These are phyloP conservation scores for Leptoteleia sp. DNA, from an alignment of 1,140 invertebrate genomes.

Conservation along the genomic window DNA sequence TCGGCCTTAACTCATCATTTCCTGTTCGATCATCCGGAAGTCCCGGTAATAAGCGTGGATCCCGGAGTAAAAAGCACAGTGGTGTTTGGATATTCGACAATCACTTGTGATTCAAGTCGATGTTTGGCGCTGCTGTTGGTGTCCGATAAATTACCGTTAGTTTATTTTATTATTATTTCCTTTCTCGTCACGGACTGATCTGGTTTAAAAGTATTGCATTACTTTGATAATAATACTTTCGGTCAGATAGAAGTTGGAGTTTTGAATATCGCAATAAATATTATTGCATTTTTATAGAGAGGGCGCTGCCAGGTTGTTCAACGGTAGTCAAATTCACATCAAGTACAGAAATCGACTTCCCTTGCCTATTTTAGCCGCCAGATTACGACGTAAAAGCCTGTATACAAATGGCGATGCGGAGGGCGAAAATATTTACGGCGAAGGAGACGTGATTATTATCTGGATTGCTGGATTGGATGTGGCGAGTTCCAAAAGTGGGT, in stretches of 20 bases:
- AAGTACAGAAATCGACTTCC: slow-evolving; percentile 77
- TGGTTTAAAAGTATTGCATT: too few species aligned
- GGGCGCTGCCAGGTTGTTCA: slow-evolving; percentile 73
- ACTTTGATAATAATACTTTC: too few species aligned
- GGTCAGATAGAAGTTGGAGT: too few species aligned
- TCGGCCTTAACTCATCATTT: slow-evolving; percentile 77
- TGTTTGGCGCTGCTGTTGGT: slow-evolving; percentile 76
- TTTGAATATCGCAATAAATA: too few species aligned
- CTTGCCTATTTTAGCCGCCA: slow-evolving; percentile 74
- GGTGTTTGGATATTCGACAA: slow-evolving; percentile 71
- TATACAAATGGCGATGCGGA: slow-evolving; percentile 40
- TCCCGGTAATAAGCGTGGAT: slow-evolving; percentile 75
- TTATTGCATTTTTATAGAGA: slow-evolving; percentile 43
- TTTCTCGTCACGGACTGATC: too few species aligned
- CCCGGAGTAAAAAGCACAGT: slow-evolving; percentile 75
- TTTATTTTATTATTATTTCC: slow-evolving; percentile 17
- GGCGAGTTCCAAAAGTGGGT: slow-evolving; percentile 60
- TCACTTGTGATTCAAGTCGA: slow-evolving; percentile 72
- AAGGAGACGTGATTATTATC: slow-evolving; percentile 73
- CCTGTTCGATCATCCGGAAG: slow-evolving; percentile 78
- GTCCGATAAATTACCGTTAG: slow-evolving; percentile 77
- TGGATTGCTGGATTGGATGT: slow-evolving; percentile 78
- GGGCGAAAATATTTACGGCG: slow-evolving; percentile 44
- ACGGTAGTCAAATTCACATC: slow-evolving; percentile 73
- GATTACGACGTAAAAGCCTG: slow-evolving; percentile 66